phyloP scores from a whole-genome alignment of 92 coral and sea anemone species.

The Pocillopora grandis region DNA sequence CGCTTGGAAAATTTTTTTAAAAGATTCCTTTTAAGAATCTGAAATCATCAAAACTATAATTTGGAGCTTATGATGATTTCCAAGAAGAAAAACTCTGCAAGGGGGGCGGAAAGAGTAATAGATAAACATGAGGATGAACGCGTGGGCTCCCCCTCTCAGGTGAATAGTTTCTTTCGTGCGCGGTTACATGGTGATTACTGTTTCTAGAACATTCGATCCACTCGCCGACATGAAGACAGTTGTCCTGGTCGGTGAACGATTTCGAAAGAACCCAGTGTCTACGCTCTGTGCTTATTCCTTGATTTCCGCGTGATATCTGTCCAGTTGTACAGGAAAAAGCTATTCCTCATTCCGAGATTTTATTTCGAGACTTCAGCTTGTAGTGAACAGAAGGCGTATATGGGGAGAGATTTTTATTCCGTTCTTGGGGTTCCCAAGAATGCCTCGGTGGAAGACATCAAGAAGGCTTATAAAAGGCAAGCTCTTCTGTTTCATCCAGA shows the following conservation, averaged over 20 bases:
- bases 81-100: background rate
- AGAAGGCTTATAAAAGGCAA: slow-evolving; percentile 91
- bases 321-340: background rate
- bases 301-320: background rate
- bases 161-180: slow-evolving; percentile 5
- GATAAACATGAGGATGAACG: background rate
- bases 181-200: slow-evolving; percentile 35
- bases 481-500: slow-evolving; percentile 95
- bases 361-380: background rate
- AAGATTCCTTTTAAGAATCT: background rate
- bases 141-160: slow-evolving; percentile 1
- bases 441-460: slow-evolving; percentile 90
- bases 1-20: background rate
- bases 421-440: slow-evolving; percentile 96
- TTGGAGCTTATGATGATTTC: background rate
- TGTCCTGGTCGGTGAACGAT: slow-evolving; percentile 28
- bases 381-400: slow-evolving; percentile 36
- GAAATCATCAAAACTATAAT: background rate
- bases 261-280: slow-evolving; percentile 22
- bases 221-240: slow-evolving; percentile 17
- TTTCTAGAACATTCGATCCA: slow-evolving; percentile 39
- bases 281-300: background rate
- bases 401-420: slow-evolving; percentile 92
- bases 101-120: no score
- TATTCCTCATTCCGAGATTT: background rate